Percentiles rank a stretch among this genome's conserved stretches.
These are phyloP conservation scores for Thamnophis sirtalis DNA, from an alignment of 2,113 vertebrate genomes.

Conservation along the genomic window DNA sequence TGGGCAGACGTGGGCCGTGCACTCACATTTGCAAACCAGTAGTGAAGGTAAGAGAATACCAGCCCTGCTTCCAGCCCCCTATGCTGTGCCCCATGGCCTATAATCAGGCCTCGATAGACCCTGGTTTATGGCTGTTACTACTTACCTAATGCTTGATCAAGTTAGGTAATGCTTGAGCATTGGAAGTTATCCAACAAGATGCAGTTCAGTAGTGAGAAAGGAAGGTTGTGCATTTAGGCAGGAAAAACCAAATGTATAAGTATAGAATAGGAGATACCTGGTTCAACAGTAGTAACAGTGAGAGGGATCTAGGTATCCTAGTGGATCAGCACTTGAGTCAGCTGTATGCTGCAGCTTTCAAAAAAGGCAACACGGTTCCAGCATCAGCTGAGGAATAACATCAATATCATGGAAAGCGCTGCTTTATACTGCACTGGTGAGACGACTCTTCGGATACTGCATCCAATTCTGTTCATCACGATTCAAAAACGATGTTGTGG, in stretches of 20 bases:
- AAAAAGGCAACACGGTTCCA: background rate
- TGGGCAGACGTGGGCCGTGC: too few relatives aligned
- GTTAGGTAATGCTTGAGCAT: background rate
- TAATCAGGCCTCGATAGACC: background rate
- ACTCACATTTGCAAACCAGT: too few relatives aligned
- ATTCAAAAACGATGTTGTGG: background rate
- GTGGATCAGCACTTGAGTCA: background rate
- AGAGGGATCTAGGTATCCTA: background rate
- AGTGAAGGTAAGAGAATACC: too few relatives aligned
- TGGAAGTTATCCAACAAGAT: background rate
- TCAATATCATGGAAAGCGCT: background rate
- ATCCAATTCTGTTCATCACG: background rate
- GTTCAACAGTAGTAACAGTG: background rate
- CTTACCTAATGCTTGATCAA: background rate
- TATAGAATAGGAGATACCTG: background rate
- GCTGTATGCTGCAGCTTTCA: background rate
- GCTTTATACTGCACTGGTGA: background rate
- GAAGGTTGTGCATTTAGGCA: background rate
- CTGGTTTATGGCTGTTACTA: background rate
- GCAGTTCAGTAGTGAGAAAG: background rate
- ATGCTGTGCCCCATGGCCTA: background rate
- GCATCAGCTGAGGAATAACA: background rate
- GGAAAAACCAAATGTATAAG: background rate
- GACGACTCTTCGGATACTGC: background rate
- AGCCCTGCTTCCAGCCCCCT: background rate